These are phyloP conservation scores for Hesperophylax magnus DNA, from an alignment of 1,140 invertebrate species.

Conservation along the genomic window DNA sequence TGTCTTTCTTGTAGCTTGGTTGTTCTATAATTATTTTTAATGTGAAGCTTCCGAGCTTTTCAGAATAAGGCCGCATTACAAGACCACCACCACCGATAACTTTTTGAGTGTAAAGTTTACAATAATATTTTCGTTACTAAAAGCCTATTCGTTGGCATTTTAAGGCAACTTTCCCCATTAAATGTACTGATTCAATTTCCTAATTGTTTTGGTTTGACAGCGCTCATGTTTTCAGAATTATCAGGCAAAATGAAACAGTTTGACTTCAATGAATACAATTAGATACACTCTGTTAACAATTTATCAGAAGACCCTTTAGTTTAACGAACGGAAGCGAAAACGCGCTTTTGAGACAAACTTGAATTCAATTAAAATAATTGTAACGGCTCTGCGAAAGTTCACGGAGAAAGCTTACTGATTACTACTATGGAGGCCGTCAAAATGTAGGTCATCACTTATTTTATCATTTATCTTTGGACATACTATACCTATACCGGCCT, in stretches of 20 bases:
- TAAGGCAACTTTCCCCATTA: neutral
- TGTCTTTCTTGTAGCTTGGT: too few species aligned
- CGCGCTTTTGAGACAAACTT: neutral
- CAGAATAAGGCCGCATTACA: too few species aligned
- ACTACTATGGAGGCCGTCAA: too few species aligned
- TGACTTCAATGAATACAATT: conserved; percentile 28
- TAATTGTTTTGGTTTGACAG: conserved; percentile 20
- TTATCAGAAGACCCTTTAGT: conserved; percentile 14
- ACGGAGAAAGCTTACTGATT: too few species aligned
- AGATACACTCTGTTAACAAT: conserved; percentile 10
- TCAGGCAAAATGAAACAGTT: conserved; percentile 14
- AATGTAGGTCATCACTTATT: too few species aligned
- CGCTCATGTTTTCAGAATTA: conserved; percentile 31
- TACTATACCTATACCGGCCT: too few species aligned
- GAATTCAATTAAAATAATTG: neutral
- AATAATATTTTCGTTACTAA: neutral
- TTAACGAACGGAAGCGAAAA: conserved; percentile 23
- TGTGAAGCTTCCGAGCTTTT: too few species aligned
- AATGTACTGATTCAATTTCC: conserved; percentile 19
- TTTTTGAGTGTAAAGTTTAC: too few species aligned
- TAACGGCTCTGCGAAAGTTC: too few species aligned
- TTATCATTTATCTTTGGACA: too few species aligned
- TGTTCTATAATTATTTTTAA: too few species aligned
- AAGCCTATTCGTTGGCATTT: conserved; percentile 2
- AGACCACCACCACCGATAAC: too few species aligned